Percentiles rank a stretch among this genome's conserved stretches.
These are phyloP conservation scores for Parnassius apollo DNA, from an alignment of 2,888 invertebrate species.

Conservation along the genomic window DNA sequence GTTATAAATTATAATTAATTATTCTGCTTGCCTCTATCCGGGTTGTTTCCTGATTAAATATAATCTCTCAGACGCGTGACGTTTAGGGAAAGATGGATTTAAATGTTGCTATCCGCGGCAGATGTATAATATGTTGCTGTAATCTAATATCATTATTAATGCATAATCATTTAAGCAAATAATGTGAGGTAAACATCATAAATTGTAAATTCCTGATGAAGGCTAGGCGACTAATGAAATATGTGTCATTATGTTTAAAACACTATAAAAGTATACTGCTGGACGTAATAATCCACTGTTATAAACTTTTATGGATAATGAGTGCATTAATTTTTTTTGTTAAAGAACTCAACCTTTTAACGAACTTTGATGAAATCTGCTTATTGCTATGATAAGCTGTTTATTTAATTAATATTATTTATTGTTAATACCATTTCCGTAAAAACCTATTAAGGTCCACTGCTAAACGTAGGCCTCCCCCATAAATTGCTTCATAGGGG, in stretches of 20 bases:
- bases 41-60: slow-evolving; percentile 50
- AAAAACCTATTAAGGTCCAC: too few relatives aligned
- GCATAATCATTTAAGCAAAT: not conserved
- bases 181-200: not conserved
- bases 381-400: too few relatives aligned
- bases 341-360: too few relatives aligned
- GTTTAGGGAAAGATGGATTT: slow-evolving; percentile 47
- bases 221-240: slow-evolving; percentile 13
- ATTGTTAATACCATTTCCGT: too few relatives aligned
- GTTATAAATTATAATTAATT: slow-evolving; percentile 21
- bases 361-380: too few relatives aligned
- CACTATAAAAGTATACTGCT: slow-evolving; percentile 16
- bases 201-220: slow-evolving; percentile 2
- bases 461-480: too few relatives aligned
- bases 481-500: too few relatives aligned
- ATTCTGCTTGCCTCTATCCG: slow-evolving; percentile 34
- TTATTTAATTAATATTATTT: too few relatives aligned
- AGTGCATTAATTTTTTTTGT: not conserved
- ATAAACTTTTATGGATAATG: slow-evolving; percentile 25
- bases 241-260: slow-evolving; percentile 16
- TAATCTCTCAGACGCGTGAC: slow-evolving; percentile 44
- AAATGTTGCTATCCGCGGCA: slow-evolving; percentile 32
- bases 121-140: slow-evolving; percentile 11
- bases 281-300: slow-evolving; percentile 19
- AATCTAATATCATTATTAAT: slow-evolving; percentile 14